phyloP scores from a whole-genome alignment of 2,113 vertebrate genomes.

The Anhinga rufa region DNA sequence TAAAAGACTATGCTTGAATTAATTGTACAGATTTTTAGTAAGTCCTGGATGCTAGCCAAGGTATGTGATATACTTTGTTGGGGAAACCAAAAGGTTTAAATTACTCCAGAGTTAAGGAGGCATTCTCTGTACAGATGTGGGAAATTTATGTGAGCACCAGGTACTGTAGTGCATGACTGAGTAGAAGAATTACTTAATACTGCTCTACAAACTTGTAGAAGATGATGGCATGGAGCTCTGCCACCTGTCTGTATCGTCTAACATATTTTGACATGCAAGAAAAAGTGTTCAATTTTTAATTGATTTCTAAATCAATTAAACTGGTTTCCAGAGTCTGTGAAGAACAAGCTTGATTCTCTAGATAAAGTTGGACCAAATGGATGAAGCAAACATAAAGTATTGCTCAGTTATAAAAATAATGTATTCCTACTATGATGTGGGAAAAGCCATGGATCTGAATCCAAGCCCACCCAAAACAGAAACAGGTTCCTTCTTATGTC shows the following conservation, averaged over 20 bases:
- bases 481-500: not conserved
- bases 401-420: not conserved
- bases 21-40: not conserved
- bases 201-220: not conserved
- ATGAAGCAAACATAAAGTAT: not conserved
- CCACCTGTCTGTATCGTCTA: not conserved
- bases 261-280: not conserved
- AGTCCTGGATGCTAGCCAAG: not conserved
- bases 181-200: not conserved
- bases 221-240: not conserved
- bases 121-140: not conserved
- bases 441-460: not conserved
- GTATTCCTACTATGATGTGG: not conserved
- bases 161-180: not conserved
- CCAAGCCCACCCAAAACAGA: not conserved
- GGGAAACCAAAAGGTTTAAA: not conserved
- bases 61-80: not conserved
- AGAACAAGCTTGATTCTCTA: not conserved
- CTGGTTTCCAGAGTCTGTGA: not conserved
- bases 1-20: not conserved
- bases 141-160: not conserved
- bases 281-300: not conserved
- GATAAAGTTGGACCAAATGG: not conserved
- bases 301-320: not conserved
- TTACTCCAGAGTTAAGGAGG: not conserved